A percentile compares a stretch with the other conserved stretches of the same genome.
Evolutionary conservation across 2,797 vertebrate species (phyloP).

Genomic region (Alca torda): DNA sequence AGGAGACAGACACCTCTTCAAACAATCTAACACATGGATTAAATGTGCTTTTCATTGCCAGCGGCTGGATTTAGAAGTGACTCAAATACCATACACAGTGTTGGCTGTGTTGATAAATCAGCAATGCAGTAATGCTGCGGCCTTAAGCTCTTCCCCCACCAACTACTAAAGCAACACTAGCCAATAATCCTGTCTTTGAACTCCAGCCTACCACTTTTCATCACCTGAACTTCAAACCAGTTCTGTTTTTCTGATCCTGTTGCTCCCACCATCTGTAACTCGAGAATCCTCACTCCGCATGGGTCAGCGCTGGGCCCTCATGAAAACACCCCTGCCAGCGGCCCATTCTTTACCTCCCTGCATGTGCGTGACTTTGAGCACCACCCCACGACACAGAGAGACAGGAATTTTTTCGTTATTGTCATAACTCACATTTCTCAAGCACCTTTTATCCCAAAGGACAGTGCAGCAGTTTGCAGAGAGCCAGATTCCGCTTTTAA

Average conservation of each 20-base stretch:
- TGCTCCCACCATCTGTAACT: constrained; percentile 27
- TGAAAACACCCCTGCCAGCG: constrained; percentile 21
- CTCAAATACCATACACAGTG: constrained; percentile 35
- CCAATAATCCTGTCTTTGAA: constrained; percentile 56
- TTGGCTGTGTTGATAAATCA: constrained; percentile 51
- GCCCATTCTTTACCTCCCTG: background rate
- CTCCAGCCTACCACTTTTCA: constrained; percentile 9
- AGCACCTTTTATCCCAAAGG: constrained; percentile 16
- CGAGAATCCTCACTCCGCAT: background rate
- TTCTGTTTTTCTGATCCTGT: constrained; percentile 32
- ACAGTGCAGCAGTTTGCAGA: background rate
- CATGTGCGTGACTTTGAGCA: background rate
- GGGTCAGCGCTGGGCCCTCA: background rate
- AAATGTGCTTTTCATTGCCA: constrained; percentile 36
- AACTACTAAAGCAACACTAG: constrained; percentile 11
- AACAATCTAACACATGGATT: constrained; percentile 58
- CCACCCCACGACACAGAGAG: background rate
- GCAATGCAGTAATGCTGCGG: constrained; percentile 8
- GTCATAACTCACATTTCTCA: background rate
- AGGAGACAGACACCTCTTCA: constrained; percentile 48
- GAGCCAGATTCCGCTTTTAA: background rate
- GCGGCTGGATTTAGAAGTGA: constrained; percentile 53
- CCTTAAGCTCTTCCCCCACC: constrained; percentile 35
- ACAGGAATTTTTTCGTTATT: background rate
- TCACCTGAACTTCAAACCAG: constrained; percentile 38